These are phyloP conservation scores for Stegana nigrithorax DNA, from an alignment of 2,888 invertebrate species.

Conservation along the genomic window DNA sequence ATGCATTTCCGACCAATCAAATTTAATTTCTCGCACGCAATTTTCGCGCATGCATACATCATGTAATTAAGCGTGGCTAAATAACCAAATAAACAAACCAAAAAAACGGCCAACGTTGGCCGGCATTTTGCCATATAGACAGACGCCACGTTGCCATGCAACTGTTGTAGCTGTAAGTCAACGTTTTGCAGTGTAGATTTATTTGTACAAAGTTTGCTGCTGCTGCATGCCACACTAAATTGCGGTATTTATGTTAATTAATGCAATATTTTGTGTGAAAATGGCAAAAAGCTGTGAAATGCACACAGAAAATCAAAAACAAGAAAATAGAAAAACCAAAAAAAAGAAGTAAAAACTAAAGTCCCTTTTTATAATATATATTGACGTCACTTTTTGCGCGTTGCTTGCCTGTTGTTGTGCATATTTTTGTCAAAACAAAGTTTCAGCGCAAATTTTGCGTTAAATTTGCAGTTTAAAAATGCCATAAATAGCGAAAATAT, in stretches of 20 bases:
- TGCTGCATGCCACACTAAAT: too few relatives aligned
- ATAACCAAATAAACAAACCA: slow-evolving; percentile 35
- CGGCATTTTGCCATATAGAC: too few relatives aligned
- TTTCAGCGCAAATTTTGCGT: too few relatives aligned
- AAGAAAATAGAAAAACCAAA: not conserved
- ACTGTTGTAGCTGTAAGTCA: too few relatives aligned
- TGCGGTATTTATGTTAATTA: slow-evolving; percentile 45
- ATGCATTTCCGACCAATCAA: not conserved
- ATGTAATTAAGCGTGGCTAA: slow-evolving; percentile 51
- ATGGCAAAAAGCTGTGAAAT: not conserved
- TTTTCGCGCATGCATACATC: slow-evolving; percentile 47
- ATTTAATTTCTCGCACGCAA: slow-evolving; percentile 9
- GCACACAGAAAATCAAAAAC: not conserved
- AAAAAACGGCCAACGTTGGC: too few relatives aligned
- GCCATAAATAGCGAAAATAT: too few relatives aligned
- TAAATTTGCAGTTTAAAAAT: too few relatives aligned
- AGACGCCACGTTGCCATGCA: too few relatives aligned
- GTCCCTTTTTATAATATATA: slow-evolving; percentile 28
- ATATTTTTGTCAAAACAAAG: too few relatives aligned
- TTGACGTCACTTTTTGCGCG: slow-evolving; percentile 52
- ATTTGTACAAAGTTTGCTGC: too few relatives aligned
- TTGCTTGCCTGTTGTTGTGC: too few relatives aligned
- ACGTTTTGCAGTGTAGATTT: not conserved
- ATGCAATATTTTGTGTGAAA: slow-evolving; percentile 40
- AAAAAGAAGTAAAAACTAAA: not conserved